Evolutionary conservation across 2,797 vertebrate species (phyloP).

Genomic region (Orestias chungarensis): DNA sequence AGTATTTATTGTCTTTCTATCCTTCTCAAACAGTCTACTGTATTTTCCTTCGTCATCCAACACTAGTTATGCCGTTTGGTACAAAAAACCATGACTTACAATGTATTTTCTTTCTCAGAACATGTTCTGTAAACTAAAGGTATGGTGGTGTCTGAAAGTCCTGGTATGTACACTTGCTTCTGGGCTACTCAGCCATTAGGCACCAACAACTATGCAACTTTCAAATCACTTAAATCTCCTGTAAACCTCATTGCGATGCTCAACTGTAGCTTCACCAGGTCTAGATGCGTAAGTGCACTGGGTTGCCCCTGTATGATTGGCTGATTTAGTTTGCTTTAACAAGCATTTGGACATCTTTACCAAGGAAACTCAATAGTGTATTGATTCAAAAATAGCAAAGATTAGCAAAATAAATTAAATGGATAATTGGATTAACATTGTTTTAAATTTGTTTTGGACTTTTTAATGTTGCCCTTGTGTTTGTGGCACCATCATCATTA

Average conservation of each 20-base stretch:
- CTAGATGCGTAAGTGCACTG: background rate
- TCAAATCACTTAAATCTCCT: background rate
- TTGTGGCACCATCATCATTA: slow-evolving; percentile 43
- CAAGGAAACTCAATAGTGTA: too few relatives aligned
- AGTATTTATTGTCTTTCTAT: background rate
- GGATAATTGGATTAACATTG: background rate
- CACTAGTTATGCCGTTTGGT: too few relatives aligned
- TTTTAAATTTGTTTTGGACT: slow-evolving; percentile 18
- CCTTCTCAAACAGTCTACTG: background rate
- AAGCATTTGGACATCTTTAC: background rate
- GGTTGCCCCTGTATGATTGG: background rate
- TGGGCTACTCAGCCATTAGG: background rate
- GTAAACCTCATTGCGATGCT: background rate
- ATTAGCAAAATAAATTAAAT: slow-evolving; percentile 5
- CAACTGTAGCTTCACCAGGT: background rate
- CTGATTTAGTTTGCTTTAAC: background rate
- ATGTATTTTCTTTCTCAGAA: background rate
- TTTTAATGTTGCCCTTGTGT: slow-evolving; percentile 41
- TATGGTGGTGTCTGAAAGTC: background rate
- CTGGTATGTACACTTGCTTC: background rate
- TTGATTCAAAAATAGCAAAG: too few relatives aligned
- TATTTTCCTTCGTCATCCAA: background rate
- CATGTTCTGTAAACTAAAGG: background rate
- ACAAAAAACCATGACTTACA: too few relatives aligned
- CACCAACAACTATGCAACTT: background rate